phyloP scores from a whole-genome alignment of 1,140 invertebrate species.

The Sarcophaga peregrina region DNA sequence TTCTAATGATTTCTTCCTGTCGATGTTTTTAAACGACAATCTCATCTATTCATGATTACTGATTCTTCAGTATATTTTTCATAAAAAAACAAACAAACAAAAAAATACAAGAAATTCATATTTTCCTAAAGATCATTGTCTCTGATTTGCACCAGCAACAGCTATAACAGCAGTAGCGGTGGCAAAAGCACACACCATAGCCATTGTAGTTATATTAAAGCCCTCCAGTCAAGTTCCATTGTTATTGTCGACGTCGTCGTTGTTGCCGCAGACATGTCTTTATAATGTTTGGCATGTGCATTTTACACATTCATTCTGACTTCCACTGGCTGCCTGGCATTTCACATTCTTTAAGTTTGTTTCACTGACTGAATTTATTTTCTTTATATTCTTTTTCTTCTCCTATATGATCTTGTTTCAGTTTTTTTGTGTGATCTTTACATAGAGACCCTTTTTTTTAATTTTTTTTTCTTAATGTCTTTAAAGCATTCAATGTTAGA shows the following conservation, averaged over 20 bases:
- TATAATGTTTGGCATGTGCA: slow-evolving; percentile 10
- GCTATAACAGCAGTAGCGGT: background rate
- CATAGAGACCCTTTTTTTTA: background rate
- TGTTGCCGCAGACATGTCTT: slow-evolving; percentile 1
- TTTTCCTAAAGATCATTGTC: background rate
- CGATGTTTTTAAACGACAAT: slow-evolving; percentile 30
- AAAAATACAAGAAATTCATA: too few relatives aligned
- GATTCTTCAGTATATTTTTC: background rate
- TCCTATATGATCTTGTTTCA: background rate
- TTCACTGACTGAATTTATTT: slow-evolving; percentile 2
- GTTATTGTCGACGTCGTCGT: background rate
- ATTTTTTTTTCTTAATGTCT: background rate
- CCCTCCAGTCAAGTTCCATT: too few relatives aligned
- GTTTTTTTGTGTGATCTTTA: background rate
- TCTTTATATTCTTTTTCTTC: too few relatives aligned
- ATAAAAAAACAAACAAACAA: too few relatives aligned
- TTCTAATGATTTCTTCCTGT: slow-evolving; percentile 41
- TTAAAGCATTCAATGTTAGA: background rate
- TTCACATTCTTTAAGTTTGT: background rate
- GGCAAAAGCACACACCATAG: too few relatives aligned
- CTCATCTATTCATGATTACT: background rate
- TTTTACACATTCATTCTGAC: slow-evolving; percentile 3
- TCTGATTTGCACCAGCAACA: background rate
- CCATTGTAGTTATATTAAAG: too few relatives aligned
- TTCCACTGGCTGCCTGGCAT: background rate